Evolutionary conservation across 2,888 invertebrate genomes (phyloP), one percentile per base, ranked within the genome.

Genomic region (Pimpla rufipes): DNA sequence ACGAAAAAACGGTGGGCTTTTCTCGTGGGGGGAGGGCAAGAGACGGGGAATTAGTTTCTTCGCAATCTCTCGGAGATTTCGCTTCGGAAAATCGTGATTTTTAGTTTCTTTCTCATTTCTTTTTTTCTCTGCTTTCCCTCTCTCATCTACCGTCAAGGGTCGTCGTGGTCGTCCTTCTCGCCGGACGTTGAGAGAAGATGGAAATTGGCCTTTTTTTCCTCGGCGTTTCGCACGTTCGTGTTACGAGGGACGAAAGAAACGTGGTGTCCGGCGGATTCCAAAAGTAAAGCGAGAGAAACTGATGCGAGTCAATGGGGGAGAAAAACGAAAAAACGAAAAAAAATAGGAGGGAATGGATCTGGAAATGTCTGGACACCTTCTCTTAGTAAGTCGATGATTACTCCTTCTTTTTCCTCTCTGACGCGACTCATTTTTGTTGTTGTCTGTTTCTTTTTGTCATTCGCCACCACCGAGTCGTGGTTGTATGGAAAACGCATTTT

Each of bases 391-490:
- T 77, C 57, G 81, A 52, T 77, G 67, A 66, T 42, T 66, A 35
- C 29, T 18, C 64, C 21, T 55, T 52, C 13, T 62, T 23, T 62
- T 37, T 52, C 66, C 71, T 64, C 21, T 77, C 67, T 73, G 29
- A 52, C 57, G 68, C 68, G 74, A 18, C 40, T 35, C 21, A 47
- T 47, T 62, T 71, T n/a, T n/a, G n/a, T n/a, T 62, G 10, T 50
- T 57, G 29, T 29, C 57, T 47, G 29, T 45, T 57, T 42, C 71
- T 67, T 80, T 66, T 55, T 47, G 59, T 71, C 47, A 62, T 3
- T 40, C 52, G 76, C 73, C 79, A 80, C 71, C 79, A 80, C 77
- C 77, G 74, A 55, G 37, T 71, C 35, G 64, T 3, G 23, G 42
- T 29, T 29, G 5, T 66, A 66, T 66, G 66, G 23, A 45, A 74